Base-by-base conservation (phyloP, 2,797 vertebrate genomes). In the Champsocephalus gunnari region DNA sequence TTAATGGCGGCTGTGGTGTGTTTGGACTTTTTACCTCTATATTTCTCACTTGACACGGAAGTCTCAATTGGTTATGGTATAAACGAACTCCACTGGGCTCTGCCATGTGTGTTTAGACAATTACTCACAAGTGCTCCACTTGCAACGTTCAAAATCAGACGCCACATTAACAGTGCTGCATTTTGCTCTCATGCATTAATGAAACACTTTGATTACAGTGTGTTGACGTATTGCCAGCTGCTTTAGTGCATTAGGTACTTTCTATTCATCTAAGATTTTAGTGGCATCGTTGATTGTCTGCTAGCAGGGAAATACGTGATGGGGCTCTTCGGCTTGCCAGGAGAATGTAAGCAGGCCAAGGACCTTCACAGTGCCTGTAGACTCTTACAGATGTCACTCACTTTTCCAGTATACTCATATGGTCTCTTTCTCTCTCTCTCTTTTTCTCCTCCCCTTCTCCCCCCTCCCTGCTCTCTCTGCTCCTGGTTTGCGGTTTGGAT, bases 331-430 rank as follows among this genome's bases (percentile, higher is more conserved):
- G 67, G 57, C 66, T 72, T 81, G 81, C 84, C 85, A 76, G 59
- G 79, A 83, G 81, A 87, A 82, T 82, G 56, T 76, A 88, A 86
- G 80, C 83, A 88, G 84, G 73, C 77, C 81, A 85, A 88, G 87
- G 77, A 83, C 82, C 87, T 83, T 88, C 71, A 60, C 77, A 66
- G 79, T 69, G 75, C 81, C 69, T 90, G 82, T 75, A 81, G 73
- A 82, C 84, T 79, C 87, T 92, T 88, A 82, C 83, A 88, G 82
- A 90, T 92, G 90, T 92, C 90, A 92, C 83, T 91, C 82, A 89
- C 74, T 43, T 90, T 93, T 93, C 80, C 79, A 89, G 89, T 89
- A 93, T 89, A 91, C 93, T 98, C 95, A 97, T 93, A 83, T 95
- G 88, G 89, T 85, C 87, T 80, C 90, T 88, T 91, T 93, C 72